These are phyloP conservation scores for Huso huso DNA, from an alignment of 2,797 vertebrate genomes.

Conservation along the genomic window DNA sequence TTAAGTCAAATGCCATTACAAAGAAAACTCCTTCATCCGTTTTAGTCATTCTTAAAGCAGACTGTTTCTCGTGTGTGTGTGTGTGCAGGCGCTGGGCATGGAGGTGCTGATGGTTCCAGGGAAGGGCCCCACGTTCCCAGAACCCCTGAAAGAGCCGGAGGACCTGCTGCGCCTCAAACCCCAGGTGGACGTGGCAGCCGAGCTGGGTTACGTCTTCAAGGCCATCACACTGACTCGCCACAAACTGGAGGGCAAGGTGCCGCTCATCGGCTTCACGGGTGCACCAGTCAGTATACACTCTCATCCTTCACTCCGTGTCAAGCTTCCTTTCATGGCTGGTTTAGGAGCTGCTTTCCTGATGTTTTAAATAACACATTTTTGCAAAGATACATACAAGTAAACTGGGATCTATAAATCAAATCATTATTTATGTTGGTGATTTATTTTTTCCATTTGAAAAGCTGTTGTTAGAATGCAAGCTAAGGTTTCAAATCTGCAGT, in stretches of 20 bases:
- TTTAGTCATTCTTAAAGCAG: too few species aligned
- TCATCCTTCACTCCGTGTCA: background rate
- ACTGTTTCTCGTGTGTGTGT: background rate
- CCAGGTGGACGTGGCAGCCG: slow-evolving; percentile 67
- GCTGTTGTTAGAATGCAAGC: too few species aligned
- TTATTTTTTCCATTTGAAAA: too few species aligned
- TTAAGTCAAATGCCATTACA: background rate
- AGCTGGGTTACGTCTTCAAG: slow-evolving; percentile 85
- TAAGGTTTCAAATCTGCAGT: too few species aligned
- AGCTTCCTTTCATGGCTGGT: background rate
- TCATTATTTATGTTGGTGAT: too few species aligned
- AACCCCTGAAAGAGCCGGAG: slow-evolving; percentile 82
- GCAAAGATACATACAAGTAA: too few species aligned
- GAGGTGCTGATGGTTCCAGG: slow-evolving; percentile 86
- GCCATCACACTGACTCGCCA: slow-evolving; percentile 91
- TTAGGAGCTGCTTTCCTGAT: background rate
- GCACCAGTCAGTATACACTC: slow-evolving; percentile 72
- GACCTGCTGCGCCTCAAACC: slow-evolving; percentile 77
- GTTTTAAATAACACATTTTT: background rate
- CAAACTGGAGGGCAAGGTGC: slow-evolving; percentile 86
- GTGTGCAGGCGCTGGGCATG: slow-evolving; percentile 85
- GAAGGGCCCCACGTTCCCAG: slow-evolving; percentile 85
- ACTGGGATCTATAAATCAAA: too few species aligned
- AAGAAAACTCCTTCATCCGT: too few species aligned
- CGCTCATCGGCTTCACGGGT: slow-evolving; percentile 90